Evolutionary conservation across 2,888 invertebrate genomes (phyloP), one percentile per base, ranked within the genome.

Genomic region (Chorisops tibialis): DNA sequence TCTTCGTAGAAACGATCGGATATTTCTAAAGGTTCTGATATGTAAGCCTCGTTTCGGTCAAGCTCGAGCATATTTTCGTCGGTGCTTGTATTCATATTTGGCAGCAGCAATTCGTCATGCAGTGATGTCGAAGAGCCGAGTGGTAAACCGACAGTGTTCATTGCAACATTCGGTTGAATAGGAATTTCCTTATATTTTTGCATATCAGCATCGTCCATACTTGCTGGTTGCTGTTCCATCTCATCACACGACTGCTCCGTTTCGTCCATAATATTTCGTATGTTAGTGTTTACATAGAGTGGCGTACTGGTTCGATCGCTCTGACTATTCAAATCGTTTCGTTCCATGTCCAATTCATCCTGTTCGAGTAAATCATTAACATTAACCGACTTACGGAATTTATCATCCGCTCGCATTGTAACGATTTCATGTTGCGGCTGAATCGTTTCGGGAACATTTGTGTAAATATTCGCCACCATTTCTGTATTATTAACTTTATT

Each of bases 401-500:
- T 78, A 41, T 70, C 71, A 59, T 69, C 69, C 6, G 70, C 68
- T 2, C 69, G 66, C 69, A 71, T 70, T 37, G 70, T 71, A 12
- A 78, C 75, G 1, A 83, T 72, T 70, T 83, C 84, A 66, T 85
- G 85, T 69, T 84, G 83, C 1, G 85, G 85, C 22, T 82, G 80
- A 67, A 79, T 76, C 0, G 84, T 85, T 71, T 85, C 85, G 0
- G 84, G 84, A 1, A 85, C 84, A 65, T 85, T 85, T 0, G 85
- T 85, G 66, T 85, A 85, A 47, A 85, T 85, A 67, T 85, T 85
- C 74, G 84, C 83, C 7, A 84, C 72, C 59, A 72, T 68, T 68
- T 68, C 72, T 11, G 30, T 56, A 62, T 73, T 79, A 66, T 67
- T 72, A 1, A 71, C 79, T 80, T 9, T 75, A 71, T 68, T 79